These are phyloP conservation scores for Apus apus DNA, from an alignment of 2,113 vertebrate genomes.

Conservation along the genomic window DNA sequence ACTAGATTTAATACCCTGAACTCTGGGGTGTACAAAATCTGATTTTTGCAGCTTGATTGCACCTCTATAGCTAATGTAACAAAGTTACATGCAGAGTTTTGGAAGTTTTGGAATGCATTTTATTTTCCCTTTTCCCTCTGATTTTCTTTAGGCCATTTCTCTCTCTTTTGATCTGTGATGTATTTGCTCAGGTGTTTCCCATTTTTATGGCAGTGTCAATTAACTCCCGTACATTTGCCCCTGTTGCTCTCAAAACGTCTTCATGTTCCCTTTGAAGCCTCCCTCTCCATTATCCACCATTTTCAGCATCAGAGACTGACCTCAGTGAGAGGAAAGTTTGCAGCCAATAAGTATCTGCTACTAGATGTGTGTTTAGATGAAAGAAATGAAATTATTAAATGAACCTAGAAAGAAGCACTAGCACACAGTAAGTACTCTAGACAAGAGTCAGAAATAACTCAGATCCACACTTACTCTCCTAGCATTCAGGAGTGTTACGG, in stretches of 20 bases:
- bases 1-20: background rate
- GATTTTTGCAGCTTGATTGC: constrained; percentile 31
- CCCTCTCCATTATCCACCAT: constrained; percentile 54
- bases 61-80: background rate
- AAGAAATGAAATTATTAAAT: constrained; percentile 46
- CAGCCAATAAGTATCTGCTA: constrained; percentile 10
- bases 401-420: background rate
- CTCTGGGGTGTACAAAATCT: background rate
- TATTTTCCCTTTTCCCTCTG: background rate
- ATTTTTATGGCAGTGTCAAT: constrained; percentile 70
- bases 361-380: constrained; percentile 29
- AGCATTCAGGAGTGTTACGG: background rate
- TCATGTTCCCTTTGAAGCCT: constrained; percentile 68
- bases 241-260: constrained; percentile 53
- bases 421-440: background rate
- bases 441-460: background rate
- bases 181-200: constrained; percentile 75
- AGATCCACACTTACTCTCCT: background rate
- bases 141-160: constrained; percentile 46
- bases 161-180: constrained; percentile 58
- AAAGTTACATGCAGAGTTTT: constrained; percentile 1
- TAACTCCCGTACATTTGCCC: constrained; percentile 59
- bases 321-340: background rate
- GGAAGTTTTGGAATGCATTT: constrained; percentile 18
- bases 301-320: constrained; percentile 53